Conservation (phyloP, 2,888 invertebrate genomes). For the Ferdinandea cuprea region DNA sequence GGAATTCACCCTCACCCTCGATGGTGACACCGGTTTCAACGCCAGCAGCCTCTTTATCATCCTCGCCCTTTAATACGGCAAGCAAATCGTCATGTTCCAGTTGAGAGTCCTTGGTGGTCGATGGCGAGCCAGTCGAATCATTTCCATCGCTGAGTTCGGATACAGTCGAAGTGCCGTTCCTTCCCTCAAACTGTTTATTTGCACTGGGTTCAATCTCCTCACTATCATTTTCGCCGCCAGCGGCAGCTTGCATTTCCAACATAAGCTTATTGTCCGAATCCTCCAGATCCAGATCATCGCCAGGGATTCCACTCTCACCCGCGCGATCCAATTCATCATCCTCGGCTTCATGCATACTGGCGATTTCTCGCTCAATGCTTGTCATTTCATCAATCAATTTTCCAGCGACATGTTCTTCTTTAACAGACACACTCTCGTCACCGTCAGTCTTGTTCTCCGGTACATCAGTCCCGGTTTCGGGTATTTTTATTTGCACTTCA, state of each 20-base stretch:
- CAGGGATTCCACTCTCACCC: constrained; percentile 32
- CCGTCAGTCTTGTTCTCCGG: background rate
- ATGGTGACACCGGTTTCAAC: constrained; percentile 78
- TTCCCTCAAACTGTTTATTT: constrained; percentile 13
- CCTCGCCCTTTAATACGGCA: constrained; percentile 85
- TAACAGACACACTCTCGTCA: background rate
- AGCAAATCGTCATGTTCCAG: constrained; percentile 82
- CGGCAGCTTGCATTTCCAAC: constrained; percentile 4
- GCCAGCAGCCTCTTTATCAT: constrained; percentile 84
- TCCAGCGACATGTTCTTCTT: background rate
- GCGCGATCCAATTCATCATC: constrained; percentile 21
- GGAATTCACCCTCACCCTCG: constrained; percentile 81
- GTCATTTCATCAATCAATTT: constrained; percentile 78
- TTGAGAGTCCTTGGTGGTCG: constrained; percentile 36
- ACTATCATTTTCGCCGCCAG: background rate
- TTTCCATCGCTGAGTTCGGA: constrained; percentile 35
- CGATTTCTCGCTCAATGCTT: constrained; percentile 81
- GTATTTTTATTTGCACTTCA: constrained; percentile 40
- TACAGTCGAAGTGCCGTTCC: constrained; percentile 44
- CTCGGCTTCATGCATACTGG: constrained; percentile 79
- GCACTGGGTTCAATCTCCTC: background rate
- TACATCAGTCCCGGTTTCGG: background rate
- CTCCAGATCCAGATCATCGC: constrained; percentile 18
- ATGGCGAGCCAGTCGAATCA: constrained; percentile 33
- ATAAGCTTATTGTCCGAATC: background rate